Conservation (phyloP, 2,888 invertebrate genomes). For the Andrena fulva region DNA sequence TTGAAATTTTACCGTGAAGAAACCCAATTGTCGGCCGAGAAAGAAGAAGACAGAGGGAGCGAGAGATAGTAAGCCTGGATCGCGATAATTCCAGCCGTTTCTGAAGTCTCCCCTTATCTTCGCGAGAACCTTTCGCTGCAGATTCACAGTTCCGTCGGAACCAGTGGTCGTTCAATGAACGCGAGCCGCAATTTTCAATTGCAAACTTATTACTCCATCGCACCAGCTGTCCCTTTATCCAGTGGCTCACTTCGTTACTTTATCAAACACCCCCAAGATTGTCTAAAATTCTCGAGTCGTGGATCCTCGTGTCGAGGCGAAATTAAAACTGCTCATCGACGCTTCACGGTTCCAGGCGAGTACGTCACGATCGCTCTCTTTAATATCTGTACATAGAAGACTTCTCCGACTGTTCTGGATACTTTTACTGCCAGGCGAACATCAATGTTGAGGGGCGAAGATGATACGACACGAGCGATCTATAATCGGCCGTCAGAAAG, state of each 20-base stretch:
- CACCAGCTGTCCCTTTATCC: background rate
- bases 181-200: conserved; percentile 21
- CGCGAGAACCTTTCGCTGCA: conserved; percentile 16
- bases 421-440: background rate
- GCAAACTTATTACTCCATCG: conserved; percentile 47
- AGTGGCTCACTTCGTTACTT: background rate
- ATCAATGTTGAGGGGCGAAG: background rate
- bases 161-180: background rate
- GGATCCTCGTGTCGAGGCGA: background rate
- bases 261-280: background rate
- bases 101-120: conserved; percentile 35
- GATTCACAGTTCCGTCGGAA: conserved; percentile 23
- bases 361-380: too few relatives aligned
- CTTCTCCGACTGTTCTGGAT: background rate
- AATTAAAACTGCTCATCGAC: conserved; percentile 19
- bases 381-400: too few relatives aligned
- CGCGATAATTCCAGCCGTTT: conserved; percentile 44
- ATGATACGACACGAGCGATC: background rate
- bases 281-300: background rate
- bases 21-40: conserved; percentile 61
- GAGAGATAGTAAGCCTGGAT: conserved; percentile 17
- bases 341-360: background rate
- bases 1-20: conserved; percentile 62
- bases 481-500: conserved; percentile 13
- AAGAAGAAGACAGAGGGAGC: background rate